Evolutionary conservation across 2,888 invertebrate genomes (phyloP), one percentile per base, ranked within the genome.

Genomic region (Megastigmus dorsalis): DNA sequence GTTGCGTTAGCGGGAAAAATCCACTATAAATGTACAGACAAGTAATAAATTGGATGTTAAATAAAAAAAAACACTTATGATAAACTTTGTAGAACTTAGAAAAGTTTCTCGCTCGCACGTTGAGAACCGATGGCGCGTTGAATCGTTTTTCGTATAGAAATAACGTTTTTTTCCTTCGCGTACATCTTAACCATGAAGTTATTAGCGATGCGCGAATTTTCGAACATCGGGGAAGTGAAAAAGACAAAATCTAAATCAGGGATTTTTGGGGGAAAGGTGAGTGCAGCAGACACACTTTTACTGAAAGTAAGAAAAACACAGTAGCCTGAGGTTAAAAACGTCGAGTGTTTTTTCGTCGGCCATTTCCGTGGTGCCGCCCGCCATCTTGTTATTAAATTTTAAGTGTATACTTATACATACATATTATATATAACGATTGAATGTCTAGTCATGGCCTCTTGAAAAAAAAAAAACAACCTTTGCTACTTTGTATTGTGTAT

Each of bases 381-480:
- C 83, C 86, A 85, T 86, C 86, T 88, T 88, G 88, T 88, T 88
- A 86, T 86, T 86, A 85, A 79, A 84, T 87, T 85, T 81, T 85
- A 84, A 84, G 83, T 80, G 70, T 79, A 77, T 79, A 80, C 77
- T 79, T 79, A 77, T 60, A 78, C 54, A 74, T 72, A 57, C 20
- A 63, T 68, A 70, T 77, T 67, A 77, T 62, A 70, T 74, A 66
- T 74, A 77, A 85, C 84, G 83, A 85, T 86, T 85, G 81, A 87
- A 85, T 88, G 84, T 88, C 88, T 88, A 88, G 88, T 88, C 88
- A 87, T 86, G 88, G 88, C 87, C 88, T 87, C 88, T 85, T 82
- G 82, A 84, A 79, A 74, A 78, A 77, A 79, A 84, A 82, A 84
- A 79, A 74, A 78, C 77, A 79, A 84, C 73, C 82, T 85, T 84